These are phyloP conservation scores for Tadarida brasiliensis DNA, from an alignment of 2,797 vertebrate species.

Conservation along the genomic window DNA sequence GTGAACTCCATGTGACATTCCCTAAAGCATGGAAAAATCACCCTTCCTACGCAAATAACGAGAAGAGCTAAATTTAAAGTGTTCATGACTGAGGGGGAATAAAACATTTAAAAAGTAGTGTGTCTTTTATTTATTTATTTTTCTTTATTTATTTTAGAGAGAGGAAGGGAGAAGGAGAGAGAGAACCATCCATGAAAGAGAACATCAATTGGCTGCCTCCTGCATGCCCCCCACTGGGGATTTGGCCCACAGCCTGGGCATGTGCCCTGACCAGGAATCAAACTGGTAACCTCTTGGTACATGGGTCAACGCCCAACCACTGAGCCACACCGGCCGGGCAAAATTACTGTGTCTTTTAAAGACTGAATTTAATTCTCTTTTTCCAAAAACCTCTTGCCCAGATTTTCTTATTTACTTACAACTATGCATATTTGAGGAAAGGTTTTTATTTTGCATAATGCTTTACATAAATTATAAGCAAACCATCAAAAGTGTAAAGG, in stretches of 20 bases:
- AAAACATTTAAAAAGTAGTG: constrained; percentile 11
- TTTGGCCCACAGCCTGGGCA: too few relatives aligned
- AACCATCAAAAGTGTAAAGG: background rate
- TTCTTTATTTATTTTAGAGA: too few relatives aligned
- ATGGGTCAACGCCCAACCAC: too few relatives aligned
- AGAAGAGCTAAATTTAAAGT: constrained; percentile 36
- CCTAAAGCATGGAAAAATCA: background rate
- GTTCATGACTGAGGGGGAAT: background rate
- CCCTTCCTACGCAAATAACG: background rate
- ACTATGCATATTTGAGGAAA: background rate
- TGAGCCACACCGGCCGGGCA: too few relatives aligned
- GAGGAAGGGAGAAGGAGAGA: too few relatives aligned
- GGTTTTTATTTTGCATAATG: background rate
- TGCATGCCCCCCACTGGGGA: too few relatives aligned
- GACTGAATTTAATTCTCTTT: constrained; percentile 28
- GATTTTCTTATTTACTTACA: constrained; percentile 18
- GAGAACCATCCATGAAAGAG: too few relatives aligned
- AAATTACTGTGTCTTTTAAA: constrained; percentile 38
- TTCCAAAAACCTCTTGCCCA: constrained; percentile 25
- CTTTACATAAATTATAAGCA: background rate
- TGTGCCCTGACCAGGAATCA: too few relatives aligned
- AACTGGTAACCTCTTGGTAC: too few relatives aligned
- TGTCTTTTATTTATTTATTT: background rate
- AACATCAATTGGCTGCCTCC: too few relatives aligned
- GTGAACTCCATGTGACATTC: background rate